A percentile compares a stretch with the other conserved stretches of the same genome.
These are phyloP conservation scores for Linurgus olivaceus DNA, from an alignment of 2,797 vertebrate species.

Conservation along the genomic window DNA sequence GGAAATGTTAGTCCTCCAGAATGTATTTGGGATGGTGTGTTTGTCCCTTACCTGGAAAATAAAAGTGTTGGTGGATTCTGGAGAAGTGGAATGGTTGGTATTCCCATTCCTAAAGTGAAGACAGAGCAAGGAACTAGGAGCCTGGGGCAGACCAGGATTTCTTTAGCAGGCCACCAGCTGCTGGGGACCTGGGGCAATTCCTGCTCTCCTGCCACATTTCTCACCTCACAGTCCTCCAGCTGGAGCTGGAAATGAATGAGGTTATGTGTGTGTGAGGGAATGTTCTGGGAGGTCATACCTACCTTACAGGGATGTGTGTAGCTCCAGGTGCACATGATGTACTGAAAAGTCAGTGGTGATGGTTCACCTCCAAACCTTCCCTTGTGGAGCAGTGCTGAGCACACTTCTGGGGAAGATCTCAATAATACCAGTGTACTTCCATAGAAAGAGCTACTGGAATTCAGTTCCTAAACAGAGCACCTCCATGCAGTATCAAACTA, in stretches of 20 bases:
- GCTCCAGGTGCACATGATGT: background rate
- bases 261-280: background rate
- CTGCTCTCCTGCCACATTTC: rapidly evolving
- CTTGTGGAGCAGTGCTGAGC: background rate
- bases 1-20: background rate
- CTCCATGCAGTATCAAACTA: background rate
- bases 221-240: background rate
- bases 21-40: background rate
- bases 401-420: background rate
- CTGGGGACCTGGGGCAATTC: background rate
- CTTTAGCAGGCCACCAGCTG: background rate
- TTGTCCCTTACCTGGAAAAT: background rate
- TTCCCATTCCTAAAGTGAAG: background rate
- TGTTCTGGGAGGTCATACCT: background rate
- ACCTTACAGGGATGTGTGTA: background rate
- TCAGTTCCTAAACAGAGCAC: background rate
- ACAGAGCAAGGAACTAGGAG: background rate
- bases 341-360: background rate
- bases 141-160: background rate
- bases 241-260: background rate
- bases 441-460: background rate
- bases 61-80: rapidly evolving
- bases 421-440: background rate
- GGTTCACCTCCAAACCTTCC: background rate
- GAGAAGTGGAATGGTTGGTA: background rate